Conservation (phyloP, 23 tunicate species). For the Ascidia mentula region DNA sequence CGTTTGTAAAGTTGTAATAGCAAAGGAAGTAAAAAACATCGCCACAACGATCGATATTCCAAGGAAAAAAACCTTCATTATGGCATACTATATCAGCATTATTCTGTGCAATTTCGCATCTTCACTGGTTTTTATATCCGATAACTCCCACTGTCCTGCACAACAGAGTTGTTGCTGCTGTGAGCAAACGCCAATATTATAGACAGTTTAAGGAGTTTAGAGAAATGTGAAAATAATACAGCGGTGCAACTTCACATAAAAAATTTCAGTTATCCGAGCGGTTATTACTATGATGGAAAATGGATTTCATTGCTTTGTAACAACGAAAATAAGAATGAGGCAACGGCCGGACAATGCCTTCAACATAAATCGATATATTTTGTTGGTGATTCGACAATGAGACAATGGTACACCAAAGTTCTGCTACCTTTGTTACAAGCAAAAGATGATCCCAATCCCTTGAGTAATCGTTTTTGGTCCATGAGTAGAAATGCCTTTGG, state of each 20-base stretch:
- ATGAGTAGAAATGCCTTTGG: conserved; percentile 8
- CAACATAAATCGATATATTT: conserved; percentile 27
- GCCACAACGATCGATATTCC: no score
- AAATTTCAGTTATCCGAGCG: background rate
- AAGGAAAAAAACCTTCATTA: no score
- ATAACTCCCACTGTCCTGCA: no score
- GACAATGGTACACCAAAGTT: conserved; percentile 27
- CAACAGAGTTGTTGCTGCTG: no score
- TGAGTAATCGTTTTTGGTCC: conserved; percentile 14
- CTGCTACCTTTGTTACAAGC: background rate
- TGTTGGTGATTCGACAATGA: conserved; percentile 64
- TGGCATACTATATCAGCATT: no score
- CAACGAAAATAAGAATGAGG: background rate
- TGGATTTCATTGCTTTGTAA: conserved; percentile 24
- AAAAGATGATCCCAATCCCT: conserved; percentile 11
- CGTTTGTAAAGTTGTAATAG: no score
- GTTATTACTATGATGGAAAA: conserved; percentile 7
- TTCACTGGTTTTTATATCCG: no score
- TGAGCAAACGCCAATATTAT: no score
- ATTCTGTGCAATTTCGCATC: no score
- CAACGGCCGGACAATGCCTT: conserved; percentile 3
- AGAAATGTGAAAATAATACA: background rate
- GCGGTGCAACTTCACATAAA: background rate
- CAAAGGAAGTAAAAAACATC: no score
- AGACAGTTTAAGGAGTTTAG: background rate